Conservation (phyloP, 2,113 vertebrate species). For the Macaca nemestrina region DNA sequence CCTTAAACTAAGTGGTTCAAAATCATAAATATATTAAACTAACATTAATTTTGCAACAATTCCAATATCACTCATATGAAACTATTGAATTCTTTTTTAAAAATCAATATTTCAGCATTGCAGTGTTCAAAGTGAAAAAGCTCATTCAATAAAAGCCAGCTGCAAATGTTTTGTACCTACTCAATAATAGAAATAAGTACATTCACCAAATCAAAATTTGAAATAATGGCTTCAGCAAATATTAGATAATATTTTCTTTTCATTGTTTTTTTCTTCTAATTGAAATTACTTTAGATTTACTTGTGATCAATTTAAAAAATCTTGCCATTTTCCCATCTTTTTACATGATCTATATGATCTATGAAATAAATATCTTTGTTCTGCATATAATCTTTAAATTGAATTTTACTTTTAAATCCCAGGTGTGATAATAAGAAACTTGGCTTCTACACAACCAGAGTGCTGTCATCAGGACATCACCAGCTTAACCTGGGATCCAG, state of each 20-base stretch:
- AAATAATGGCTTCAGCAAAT: not conserved
- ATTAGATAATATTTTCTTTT: not conserved
- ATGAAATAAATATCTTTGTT: not conserved
- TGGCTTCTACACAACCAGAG: not conserved
- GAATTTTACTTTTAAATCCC: not conserved
- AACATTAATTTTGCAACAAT: constrained; percentile 36
- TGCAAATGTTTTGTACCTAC: not conserved
- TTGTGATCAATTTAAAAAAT: constrained; percentile 42
- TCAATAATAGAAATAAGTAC: not conserved
- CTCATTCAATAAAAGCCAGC: constrained; percentile 20
- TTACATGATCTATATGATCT: not conserved
- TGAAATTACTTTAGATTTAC: constrained; percentile 16
- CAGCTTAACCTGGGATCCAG: not conserved
- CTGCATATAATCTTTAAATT: not conserved
- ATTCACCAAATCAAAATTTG: not conserved
- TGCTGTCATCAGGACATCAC: not conserved
- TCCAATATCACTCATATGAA: constrained; percentile 28
- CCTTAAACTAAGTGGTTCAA: not conserved
- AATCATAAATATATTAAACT: constrained; percentile 9
- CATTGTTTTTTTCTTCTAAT: not conserved
- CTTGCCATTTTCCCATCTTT: not conserved
- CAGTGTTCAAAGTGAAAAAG: constrained; percentile 45
- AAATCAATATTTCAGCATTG: constrained; percentile 65
- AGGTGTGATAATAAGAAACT: not conserved
- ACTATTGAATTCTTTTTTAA: constrained; percentile 19